Conservation (phyloP, 2,113 vertebrate species). For the Oophaga pumilio region DNA sequence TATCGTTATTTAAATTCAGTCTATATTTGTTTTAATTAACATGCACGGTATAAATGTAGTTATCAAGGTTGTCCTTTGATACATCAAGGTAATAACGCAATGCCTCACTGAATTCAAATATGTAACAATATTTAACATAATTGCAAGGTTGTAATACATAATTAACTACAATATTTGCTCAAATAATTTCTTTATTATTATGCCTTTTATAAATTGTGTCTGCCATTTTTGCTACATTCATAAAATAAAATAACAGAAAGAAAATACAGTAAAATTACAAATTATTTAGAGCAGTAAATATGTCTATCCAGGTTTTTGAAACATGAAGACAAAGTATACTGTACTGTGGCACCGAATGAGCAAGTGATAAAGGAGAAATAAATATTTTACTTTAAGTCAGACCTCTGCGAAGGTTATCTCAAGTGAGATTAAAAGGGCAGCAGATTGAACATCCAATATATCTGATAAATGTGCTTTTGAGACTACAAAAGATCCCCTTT, state of each 20-base stretch:
- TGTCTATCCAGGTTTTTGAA: slow-evolving; percentile 3
- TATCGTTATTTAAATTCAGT: too few species aligned
- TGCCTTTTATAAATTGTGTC: not conserved
- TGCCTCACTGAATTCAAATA: not conserved
- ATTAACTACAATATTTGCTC: not conserved
- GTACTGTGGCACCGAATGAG: slow-evolving; percentile 8
- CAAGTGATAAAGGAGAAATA: slow-evolving; percentile 51
- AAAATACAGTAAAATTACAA: not conserved
- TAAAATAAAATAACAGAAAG: not conserved
- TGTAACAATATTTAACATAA: not conserved
- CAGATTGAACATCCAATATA: slow-evolving; percentile 57
- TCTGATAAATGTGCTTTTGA: slow-evolving; percentile 57
- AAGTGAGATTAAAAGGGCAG: slow-evolving; percentile 59
- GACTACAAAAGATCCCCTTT: slow-evolving; percentile 54
- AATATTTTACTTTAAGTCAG: slow-evolving; percentile 57
- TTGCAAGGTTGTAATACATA: not conserved
- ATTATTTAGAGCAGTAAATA: not conserved
- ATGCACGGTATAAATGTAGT: too few species aligned
- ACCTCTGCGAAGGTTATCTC: slow-evolving; percentile 58
- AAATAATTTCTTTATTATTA: not conserved
- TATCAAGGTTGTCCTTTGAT: too few species aligned
- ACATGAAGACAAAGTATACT: slow-evolving; percentile 1
- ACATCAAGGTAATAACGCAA: not conserved
- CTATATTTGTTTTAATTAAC: too few species aligned
- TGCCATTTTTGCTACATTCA: not conserved